Evolutionary conservation across 2,888 invertebrate genomes (phyloP).

Genomic region (Epirrita christyi): DNA sequence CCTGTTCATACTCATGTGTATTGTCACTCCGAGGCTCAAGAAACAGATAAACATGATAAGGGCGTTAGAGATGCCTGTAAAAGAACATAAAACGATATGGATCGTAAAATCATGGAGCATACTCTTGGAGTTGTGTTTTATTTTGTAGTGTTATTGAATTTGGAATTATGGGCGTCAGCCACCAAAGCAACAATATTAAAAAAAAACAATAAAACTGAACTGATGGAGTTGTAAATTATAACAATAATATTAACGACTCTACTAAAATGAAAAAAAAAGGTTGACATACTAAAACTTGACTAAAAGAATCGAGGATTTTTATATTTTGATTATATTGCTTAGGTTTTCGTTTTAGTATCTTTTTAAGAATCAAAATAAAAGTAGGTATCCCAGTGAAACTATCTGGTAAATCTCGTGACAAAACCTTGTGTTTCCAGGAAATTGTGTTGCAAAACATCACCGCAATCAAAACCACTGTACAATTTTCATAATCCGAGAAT

Average conservation of each 20-base stretch:
- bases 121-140: constrained; percentile 45
- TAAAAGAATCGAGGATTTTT: too few species aligned
- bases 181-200: too few species aligned
- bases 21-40: constrained; percentile 21
- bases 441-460: constrained; percentile 3
- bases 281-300: too few species aligned
- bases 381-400: too few species aligned
- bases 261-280: too few species aligned
- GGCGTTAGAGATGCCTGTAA: constrained; percentile 43
- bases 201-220: too few species aligned
- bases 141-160: constrained; percentile 49
- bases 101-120: constrained; percentile 54
- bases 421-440: neutral
- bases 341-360: neutral
- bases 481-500: constrained; percentile 58
- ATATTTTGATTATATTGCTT: too few species aligned
- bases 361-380: too few species aligned
- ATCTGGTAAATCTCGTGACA: too few species aligned
- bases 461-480: constrained; percentile 26
- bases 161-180: constrained; percentile 20
- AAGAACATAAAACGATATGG: constrained; percentile 56
- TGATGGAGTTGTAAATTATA: too few species aligned
- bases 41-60: constrained; percentile 62
- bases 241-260: too few species aligned
- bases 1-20: too few species aligned